Base-by-base conservation (phyloP, 2,113 vertebrate species). In the Alces alces region DNA sequence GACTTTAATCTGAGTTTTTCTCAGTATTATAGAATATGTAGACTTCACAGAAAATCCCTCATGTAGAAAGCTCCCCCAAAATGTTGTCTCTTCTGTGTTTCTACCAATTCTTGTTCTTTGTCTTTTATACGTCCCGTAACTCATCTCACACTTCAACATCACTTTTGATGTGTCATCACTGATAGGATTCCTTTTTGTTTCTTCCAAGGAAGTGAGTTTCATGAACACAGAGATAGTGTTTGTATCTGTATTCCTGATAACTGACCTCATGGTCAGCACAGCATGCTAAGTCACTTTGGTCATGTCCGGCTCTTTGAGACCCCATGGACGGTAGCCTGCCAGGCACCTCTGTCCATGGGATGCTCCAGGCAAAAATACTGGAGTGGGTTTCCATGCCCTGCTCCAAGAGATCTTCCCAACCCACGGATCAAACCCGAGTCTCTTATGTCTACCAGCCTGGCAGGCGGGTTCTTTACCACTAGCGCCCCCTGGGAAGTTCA, bases 1-100 rank as follows among this genome's bases (percentile, higher is more conserved):
- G 60, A 39, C 33, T 92, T 95, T 25, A 21, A 52, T 78, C 79
- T 78, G 73, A 23, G 17, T 54, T 86, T 86, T 86, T 84, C 86
- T 84, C 52, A 10, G 9, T 25, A 7, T 70, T 55, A 50, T 7
- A 92, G 36, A 57, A 45, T 57, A 16, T 17, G 60, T 9, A 78
- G 55, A 83, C 55, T 47, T 54, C 76, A 45, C 61, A 50, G 73
- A 45, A 47, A 5, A 1, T 39, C 55, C 45, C 58, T 73, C 28
- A 0, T 36, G 30, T 43, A 1, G 28, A 80, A 88, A 54, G 5
- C 58, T 66, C 50, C 14, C 52, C n/a, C 5, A 7, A 57, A 66
- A 8, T 2, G 7, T 1, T 3, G 6, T 25, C 23, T 45, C 73
- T 47, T 30, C 33, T 25, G 14, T 6, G 0, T 85, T 28, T 82